A percentile compares a stretch with the other conserved stretches of the same genome.
phyloP scores from a whole-genome alignment of 2,797 vertebrate genomes.

The Pseudomugil tenellus region DNA sequence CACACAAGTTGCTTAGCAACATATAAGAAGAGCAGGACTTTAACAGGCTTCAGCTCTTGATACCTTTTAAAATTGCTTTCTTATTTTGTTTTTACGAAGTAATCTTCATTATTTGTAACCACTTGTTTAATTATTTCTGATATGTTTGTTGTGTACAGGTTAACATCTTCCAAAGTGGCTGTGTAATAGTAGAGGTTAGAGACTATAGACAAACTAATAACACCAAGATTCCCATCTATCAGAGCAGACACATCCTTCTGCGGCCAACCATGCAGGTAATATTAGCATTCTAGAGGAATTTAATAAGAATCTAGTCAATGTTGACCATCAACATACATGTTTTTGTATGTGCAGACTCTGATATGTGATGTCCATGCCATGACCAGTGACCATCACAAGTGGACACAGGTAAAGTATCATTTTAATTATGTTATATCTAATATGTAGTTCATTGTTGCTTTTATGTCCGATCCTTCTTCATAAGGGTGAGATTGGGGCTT shows the following conservation, averaged over 20 bases:
- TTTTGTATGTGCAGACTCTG: slow-evolving; percentile 77
- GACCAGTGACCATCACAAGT: slow-evolving; percentile 99
- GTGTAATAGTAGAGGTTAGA: slow-evolving; percentile 96
- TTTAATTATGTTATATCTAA: neutral
- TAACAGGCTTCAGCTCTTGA: neutral
- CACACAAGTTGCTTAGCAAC: neutral
- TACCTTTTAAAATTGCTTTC: neutral
- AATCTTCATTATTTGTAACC: neutral
- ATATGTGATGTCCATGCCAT: slow-evolving; percentile 98
- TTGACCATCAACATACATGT: neutral
- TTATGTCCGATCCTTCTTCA: neutral
- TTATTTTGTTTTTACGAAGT: neutral
- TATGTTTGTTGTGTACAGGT: slow-evolving; percentile 81
- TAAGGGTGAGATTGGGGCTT: neutral
- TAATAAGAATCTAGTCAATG: neutral
- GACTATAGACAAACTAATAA: slow-evolving; percentile 96
- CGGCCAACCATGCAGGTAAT: slow-evolving; percentile 96
- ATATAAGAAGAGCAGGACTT: neutral
- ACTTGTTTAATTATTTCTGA: slow-evolving; percentile 1
- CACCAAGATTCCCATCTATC: slow-evolving; percentile 93
- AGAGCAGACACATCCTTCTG: slow-evolving; percentile 94
- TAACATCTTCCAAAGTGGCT: slow-evolving; percentile 99
- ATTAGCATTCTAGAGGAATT: neutral
- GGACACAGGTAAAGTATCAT: slow-evolving; percentile 90
- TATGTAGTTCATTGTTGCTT: neutral